Percentiles rank a stretch among this genome's conserved stretches.
phyloP scores from a whole-genome alignment of 2,797 vertebrate genomes.

The Squalus acanthias region DNA sequence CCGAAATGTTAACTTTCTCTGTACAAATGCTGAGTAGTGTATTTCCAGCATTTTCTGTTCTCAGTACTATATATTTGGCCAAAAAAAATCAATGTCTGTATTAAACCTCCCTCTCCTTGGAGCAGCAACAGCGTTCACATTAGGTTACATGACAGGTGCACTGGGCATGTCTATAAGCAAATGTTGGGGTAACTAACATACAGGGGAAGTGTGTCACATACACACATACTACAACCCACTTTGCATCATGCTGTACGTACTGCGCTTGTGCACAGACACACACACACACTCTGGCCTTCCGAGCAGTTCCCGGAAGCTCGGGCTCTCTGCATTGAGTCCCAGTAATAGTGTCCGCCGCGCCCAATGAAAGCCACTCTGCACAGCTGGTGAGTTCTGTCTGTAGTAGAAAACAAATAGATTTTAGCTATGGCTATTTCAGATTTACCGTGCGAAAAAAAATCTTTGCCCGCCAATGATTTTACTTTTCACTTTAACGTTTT shows the following conservation, averaged over 20 bases:
- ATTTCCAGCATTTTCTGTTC: neutral
- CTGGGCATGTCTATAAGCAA: too few relatives aligned
- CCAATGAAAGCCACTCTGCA: neutral
- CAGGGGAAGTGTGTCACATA: neutral
- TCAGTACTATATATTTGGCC: neutral
- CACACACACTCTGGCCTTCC: neutral
- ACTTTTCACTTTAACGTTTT: neutral
- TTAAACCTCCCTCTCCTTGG: neutral
- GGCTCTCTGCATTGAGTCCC: neutral
- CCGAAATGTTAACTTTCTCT: neutral
- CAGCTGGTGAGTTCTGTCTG: neutral
- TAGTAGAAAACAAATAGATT: neutral
- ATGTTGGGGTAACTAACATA: neutral
- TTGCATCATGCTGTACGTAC: neutral
- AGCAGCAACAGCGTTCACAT: neutral
- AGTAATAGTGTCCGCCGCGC: too few relatives aligned
- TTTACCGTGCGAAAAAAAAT: neutral
- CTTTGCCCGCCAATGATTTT: neutral
- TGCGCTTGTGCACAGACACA: neutral
- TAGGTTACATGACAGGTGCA: neutral
- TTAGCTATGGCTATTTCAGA: neutral
- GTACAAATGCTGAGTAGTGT: neutral
- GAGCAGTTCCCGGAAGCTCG: neutral
- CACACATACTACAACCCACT: neutral
- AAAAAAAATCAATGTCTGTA: neutral